A percentile compares a stretch with the other conserved stretches of the same genome.
Evolutionary conservation across 2,888 invertebrate species (phyloP).

Genomic region (Pseudoips prasinana): DNA sequence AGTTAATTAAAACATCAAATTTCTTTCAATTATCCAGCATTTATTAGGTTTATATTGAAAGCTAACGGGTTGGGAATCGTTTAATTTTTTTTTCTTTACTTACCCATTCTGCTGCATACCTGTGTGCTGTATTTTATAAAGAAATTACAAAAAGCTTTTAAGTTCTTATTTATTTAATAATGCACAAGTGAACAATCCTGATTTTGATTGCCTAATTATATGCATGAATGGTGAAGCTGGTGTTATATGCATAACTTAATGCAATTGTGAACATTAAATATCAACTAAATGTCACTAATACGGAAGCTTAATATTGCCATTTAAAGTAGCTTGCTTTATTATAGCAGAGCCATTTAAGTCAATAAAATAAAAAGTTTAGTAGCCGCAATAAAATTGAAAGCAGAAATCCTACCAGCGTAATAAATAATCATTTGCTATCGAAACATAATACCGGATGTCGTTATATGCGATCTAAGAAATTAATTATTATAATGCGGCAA

Average conservation of each 20-base stretch:
- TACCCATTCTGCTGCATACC: no score
- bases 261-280: no score
- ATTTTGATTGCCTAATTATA: no score
- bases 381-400: constrained; percentile 47
- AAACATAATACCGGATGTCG: constrained; percentile 45
- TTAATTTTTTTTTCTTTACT: no score
- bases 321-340: neutral
- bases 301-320: neutral
- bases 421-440: constrained; percentile 36
- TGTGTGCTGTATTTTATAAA: no score
- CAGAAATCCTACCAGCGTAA: constrained; percentile 39
- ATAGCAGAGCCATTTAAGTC: neutral
- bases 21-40: constrained; percentile 8
- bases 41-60: constrained; percentile 11
- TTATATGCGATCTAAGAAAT: constrained; percentile 39
- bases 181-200: no score
- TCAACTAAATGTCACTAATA: no score
- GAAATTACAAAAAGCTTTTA: no score
- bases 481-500: constrained; percentile 36
- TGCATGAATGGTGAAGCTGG: no score
- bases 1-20: no score
- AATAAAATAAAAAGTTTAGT: constrained; percentile 29
- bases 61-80: constrained; percentile 8
- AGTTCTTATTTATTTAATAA: no score
- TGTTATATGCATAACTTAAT: no score